Percentiles rank a stretch among this genome's conserved stretches.
Evolutionary conservation across 2,113 vertebrate genomes (phyloP).

Genomic region (Theristicus caerulescens): DNA sequence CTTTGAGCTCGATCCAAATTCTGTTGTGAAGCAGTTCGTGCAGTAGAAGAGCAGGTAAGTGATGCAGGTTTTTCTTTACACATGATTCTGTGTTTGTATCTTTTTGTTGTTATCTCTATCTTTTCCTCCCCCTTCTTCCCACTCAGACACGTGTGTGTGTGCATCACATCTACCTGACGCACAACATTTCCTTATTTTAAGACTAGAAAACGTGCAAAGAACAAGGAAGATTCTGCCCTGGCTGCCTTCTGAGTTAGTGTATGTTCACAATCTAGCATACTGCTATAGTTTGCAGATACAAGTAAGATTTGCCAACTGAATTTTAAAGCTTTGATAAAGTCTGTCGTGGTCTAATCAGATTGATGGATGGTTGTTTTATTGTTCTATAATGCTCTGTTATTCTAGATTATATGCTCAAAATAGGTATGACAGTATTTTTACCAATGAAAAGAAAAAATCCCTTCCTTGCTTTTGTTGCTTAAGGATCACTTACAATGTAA

Average conservation of each 20-base stretch:
- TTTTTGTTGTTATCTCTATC: neutral
- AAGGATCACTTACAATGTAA: neutral
- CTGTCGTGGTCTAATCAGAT: neutral
- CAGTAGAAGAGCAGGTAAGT: neutral
- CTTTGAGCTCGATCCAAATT: neutral
- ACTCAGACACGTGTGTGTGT: neutral
- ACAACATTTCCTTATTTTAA: neutral
- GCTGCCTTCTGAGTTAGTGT: neutral
- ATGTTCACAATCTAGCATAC: neutral
- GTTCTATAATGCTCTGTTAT: neutral
- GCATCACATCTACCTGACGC: neutral
- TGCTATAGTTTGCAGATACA: neutral
- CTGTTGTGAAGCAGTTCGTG: neutral
- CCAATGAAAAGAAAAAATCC: neutral
- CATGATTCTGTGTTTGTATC: accelerated
- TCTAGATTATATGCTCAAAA: neutral
- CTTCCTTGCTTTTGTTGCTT: neutral
- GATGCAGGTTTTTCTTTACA: neutral
- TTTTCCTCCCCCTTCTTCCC: neutral
- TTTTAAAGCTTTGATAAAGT: neutral
- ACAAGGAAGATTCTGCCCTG: neutral
- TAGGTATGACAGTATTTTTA: neutral
- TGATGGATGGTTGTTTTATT: neutral
- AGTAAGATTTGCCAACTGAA: neutral
- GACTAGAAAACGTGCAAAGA: neutral